Evolutionary conservation across 2,888 invertebrate species (phyloP).

Genomic region (Margaritifera margaritifera): DNA sequence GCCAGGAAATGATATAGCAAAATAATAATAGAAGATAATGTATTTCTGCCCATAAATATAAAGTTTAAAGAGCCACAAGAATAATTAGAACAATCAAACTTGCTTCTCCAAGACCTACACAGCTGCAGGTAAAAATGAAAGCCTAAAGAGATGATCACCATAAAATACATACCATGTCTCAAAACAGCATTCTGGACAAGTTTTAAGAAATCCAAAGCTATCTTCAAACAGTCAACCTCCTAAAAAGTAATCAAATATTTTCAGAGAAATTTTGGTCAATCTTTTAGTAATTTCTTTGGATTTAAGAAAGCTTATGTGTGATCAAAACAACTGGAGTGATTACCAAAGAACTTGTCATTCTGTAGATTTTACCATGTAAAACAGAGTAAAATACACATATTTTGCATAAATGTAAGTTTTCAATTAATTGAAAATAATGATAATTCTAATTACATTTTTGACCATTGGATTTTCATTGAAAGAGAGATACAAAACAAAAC

Average conservation of each 20-base stretch:
- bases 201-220: slow-evolving; percentile 82
- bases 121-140: neutral
- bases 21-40: no score
- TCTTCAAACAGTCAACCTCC: slow-evolving; percentile 79
- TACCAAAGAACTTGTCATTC: neutral
- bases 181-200: slow-evolving; percentile 80
- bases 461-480: no score
- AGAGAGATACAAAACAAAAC: no score
- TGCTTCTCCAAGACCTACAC: no score
- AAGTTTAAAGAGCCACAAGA: neutral
- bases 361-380: neutral
- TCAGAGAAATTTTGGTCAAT: neutral
- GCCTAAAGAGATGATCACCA: neutral
- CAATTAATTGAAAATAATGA: no score
- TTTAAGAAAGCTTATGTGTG: neutral
- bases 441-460: no score
- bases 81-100: neutral
- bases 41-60: neutral
- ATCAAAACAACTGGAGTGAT: neutral
- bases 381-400: no score
- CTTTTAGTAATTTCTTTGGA: no score
- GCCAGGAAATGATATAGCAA: no score
- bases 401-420: no score
- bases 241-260: slow-evolving; percentile 28
- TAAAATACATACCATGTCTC: slow-evolving; percentile 76